These are phyloP conservation scores for Corythornis madagascariensis DNA, from an alignment of 2,113 vertebrate genomes.

Conservation along the genomic window DNA sequence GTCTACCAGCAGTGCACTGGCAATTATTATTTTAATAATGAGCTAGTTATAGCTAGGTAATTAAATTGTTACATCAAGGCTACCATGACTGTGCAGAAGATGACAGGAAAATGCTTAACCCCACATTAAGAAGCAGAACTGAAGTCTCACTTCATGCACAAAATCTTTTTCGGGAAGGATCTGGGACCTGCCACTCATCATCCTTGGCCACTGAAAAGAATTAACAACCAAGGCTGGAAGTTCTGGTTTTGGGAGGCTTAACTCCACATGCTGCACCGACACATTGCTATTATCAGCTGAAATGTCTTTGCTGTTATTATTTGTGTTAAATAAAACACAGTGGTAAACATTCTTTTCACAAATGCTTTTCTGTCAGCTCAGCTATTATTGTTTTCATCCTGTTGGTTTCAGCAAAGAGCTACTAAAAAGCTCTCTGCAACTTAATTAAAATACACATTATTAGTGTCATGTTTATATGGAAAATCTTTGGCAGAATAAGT, in stretches of 20 bases:
- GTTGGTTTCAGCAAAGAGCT: conserved; percentile 30
- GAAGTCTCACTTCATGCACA: not conserved
- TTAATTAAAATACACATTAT: conserved; percentile 69
- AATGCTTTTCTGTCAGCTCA: conserved; percentile 19
- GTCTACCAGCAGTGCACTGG: not conserved
- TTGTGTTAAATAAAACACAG: conserved; percentile 12
- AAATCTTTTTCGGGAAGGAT: not conserved
- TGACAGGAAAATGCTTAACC: not conserved
- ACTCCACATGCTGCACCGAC: not conserved
- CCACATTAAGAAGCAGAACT: not conserved
- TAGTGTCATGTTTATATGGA: conserved; percentile 60
- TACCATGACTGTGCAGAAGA: not conserved
- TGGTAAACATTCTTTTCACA: conserved; percentile 6
- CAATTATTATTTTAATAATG: not conserved
- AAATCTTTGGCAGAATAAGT: conserved; percentile 58
- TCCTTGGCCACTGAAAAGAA: not conserved
- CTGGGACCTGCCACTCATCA: not conserved
- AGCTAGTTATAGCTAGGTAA: not conserved
- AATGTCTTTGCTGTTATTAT: conserved; percentile 1
- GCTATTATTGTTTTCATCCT: not conserved
- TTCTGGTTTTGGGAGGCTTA: not conserved
- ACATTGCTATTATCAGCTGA: not conserved
- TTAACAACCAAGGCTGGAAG: not conserved
- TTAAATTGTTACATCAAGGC: not conserved
- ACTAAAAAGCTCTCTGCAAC: conserved; percentile 41